A percentile compares a stretch with the other conserved stretches of the same genome.
These are phyloP conservation scores for Coregonus clupeaformis DNA, from an alignment of 2,113 vertebrate species.

Conservation along the genomic window DNA sequence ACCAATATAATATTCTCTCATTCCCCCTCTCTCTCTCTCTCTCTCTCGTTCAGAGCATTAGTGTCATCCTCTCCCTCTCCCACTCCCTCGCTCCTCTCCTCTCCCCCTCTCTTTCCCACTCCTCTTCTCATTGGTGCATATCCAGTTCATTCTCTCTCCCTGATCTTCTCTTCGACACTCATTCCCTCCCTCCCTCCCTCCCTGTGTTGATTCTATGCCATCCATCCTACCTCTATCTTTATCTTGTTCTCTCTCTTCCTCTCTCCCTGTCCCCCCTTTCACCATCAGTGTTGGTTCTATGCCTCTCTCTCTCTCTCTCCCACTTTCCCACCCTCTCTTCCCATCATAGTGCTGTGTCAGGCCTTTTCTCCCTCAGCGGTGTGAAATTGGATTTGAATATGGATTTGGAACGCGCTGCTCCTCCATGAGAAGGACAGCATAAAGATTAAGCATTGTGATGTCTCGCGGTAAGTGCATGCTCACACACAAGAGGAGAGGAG, in stretches of 20 bases:
- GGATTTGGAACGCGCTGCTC: conserved; percentile 47
- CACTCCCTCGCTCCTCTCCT: not conserved
- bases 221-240: not conserved
- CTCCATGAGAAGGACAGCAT: not conserved
- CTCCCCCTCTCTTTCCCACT: too few species aligned
- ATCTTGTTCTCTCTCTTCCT: not conserved
- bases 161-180: not conserved
- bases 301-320: not conserved
- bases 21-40: not conserved
- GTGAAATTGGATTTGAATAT: conserved; percentile 71
- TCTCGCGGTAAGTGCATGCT: conserved; percentile 28
- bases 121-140: not conserved
- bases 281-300: not conserved
- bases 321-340: not conserved
- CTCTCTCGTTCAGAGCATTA: not conserved
- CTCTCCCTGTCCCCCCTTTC: too few species aligned
- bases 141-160: not conserved
- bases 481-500: conserved; percentile 9
- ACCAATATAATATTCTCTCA: not conserved
- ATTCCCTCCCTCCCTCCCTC: not conserved
- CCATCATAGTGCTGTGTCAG: conserved; percentile 63
- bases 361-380: conserved; percentile 62
- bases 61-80: not conserved
- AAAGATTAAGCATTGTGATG: conserved; percentile 50
- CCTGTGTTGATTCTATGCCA: not conserved